Evolutionary conservation across 2,888 invertebrate genomes (phyloP), one percentile per base, ranked within the genome.

Genomic region (Dasysyrphus albostriatus): DNA sequence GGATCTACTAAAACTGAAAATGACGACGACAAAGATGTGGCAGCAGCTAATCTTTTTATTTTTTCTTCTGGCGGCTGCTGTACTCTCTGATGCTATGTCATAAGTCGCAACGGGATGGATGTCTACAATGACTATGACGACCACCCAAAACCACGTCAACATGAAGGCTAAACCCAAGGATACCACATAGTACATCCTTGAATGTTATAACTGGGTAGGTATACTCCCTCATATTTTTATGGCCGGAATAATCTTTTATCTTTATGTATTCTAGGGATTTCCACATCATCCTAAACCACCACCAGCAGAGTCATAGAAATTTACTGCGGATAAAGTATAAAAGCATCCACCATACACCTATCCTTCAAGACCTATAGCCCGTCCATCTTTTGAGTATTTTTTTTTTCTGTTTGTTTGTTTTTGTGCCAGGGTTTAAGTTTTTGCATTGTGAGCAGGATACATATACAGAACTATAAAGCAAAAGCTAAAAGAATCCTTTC

Each of bases 201-300:
- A 34, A 5, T 44, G 2, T 47, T 39, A n/a, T 44, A 44, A 44
- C 47, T 47, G n/a, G 5, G 19, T 51, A 34, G 3, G 5, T 16
- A 42, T 34, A 51, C 72, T 83, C 24, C 54, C 78, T 87, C 87
- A 87, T 87, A 87, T 87, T 87, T 87, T 87, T 87, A 87, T 83
- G 75, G 65, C 83, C 78, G 67, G 83, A 83, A 79, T 87, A 79
- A 87, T 87, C 83, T 87, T 87, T 87, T 83, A 87, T 87, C 78
- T 87, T 87, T 87, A 83, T 87, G 87, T 87, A 82, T 79, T 67
- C 78, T 72, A 79, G 75, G 83, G 87, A 83, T 87, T 87, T 87
- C 83, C 78, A 83, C 87, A 83, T 75, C 79, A 70, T 56, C 39
- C 61, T 8, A 14, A 39, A 24, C 61, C 54, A 39, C 83, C 87